Conservation (phyloP, 37 sponge, comb jelly and placozoan genomes). For the Tethya wilhelma region DNA sequence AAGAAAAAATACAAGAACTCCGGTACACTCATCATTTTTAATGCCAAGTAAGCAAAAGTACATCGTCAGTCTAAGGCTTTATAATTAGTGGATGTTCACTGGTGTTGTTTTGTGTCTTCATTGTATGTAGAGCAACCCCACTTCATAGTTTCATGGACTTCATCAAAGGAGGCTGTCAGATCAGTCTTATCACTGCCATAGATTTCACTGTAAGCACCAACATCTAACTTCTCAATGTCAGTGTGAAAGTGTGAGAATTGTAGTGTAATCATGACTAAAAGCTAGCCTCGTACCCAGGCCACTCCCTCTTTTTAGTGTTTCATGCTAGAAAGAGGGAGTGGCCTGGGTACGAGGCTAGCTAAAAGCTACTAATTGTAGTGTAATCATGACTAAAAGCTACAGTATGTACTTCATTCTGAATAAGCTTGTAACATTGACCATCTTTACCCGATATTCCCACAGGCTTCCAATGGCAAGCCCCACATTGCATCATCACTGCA, state of each 20-base stretch:
- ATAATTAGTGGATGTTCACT: too few species aligned
- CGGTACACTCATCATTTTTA: constrained; percentile 64
- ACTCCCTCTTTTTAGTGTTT: too few species aligned
- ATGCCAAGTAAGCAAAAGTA: constrained; percentile 55
- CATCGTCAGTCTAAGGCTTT: not conserved
- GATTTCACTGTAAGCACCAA: constrained; percentile 89
- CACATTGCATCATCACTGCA: constrained; percentile 63
- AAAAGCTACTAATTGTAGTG: not conserved
- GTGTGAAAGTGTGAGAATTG: not conserved
- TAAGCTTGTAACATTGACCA: not conserved
- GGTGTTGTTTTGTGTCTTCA: too few species aligned
- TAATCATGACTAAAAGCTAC: not conserved
- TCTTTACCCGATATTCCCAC: not conserved
- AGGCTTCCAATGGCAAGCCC: constrained; percentile 89
- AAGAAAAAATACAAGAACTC: constrained; percentile 84
- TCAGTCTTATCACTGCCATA: constrained; percentile 75
- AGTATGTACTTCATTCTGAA: not conserved
- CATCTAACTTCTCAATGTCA: too few species aligned
- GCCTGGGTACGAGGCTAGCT: too few species aligned
- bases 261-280: not conserved
- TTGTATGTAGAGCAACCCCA: constrained; percentile 56
- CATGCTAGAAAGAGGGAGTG: too few species aligned
- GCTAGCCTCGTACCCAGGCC: too few species aligned
- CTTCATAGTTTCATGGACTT: constrained; percentile 77
- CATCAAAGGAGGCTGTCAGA: constrained; percentile 84